Evolutionary conservation across 64 coral and sea anemone species (phyloP).

Genomic region (Pocillopora damicornis): DNA sequence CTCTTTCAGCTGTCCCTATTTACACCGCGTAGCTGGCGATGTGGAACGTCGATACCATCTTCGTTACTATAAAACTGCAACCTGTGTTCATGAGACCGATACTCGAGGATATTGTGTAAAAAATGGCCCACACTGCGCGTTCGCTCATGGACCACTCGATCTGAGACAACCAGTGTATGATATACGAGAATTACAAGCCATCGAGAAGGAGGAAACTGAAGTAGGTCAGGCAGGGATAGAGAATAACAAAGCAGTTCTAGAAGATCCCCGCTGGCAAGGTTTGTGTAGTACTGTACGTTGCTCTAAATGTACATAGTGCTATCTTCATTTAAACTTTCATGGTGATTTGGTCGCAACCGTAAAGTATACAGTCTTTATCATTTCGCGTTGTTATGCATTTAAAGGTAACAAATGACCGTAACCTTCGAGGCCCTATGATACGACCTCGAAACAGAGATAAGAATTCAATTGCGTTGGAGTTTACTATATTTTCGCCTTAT

Average conservation of each 20-base stretch:
- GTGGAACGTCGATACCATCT: slow-evolving; percentile 99
- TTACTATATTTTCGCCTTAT: slow-evolving; percentile 7
- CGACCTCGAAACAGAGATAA: slow-evolving; percentile 40
- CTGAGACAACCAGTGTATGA: slow-evolving; percentile 98
- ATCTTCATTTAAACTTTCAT: slow-evolving; percentile 50
- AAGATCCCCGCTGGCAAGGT: slow-evolving; percentile 99
- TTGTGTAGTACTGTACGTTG: slow-evolving; percentile 59
- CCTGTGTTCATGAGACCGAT: slow-evolving; percentile 99
- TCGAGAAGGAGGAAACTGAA: slow-evolving; percentile 94
- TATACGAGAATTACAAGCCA: slow-evolving; percentile 96
- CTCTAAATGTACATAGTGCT: slow-evolving; percentile 41
- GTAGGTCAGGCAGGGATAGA: slow-evolving; percentile 64
- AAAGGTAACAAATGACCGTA: slow-evolving; percentile 14
- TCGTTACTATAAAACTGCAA: slow-evolving; percentile 99
- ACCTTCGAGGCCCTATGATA: slow-evolving; percentile 27
- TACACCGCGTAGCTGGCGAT: slow-evolving; percentile 99
- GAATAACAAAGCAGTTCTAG: slow-evolving; percentile 95
- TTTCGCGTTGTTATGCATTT: slow-evolving; percentile 30
- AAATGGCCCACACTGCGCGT: slow-evolving; percentile 99
- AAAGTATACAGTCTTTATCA: slow-evolving; percentile 8
- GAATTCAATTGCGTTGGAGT: slow-evolving; percentile 17
- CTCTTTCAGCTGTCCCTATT: slow-evolving; percentile 93
- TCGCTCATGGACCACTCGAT: slow-evolving; percentile 99
- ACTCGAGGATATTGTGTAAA: slow-evolving; percentile 99
- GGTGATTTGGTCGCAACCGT: slow-evolving; percentile 50